Conservation (phyloP, 2,888 invertebrate species). For the Sylvicola fuscatus region DNA sequence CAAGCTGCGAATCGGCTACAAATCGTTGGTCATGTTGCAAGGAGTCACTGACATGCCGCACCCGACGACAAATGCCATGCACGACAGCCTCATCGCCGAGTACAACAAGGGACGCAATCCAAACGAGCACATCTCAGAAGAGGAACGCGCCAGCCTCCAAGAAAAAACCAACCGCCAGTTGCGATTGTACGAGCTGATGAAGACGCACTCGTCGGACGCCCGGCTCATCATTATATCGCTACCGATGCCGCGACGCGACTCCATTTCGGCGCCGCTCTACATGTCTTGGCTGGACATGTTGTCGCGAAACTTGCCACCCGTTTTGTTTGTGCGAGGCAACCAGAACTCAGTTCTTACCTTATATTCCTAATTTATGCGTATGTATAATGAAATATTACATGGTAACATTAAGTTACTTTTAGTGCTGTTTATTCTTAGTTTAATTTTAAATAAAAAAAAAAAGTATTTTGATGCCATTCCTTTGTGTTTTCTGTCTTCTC, state of each 20-base stretch:
- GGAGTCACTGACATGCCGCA: conserved; percentile 71
- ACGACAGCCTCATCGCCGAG: conserved; percentile 47
- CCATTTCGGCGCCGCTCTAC: conserved; percentile 63
- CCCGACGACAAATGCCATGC: conserved; percentile 47
- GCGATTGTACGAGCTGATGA: conserved; percentile 69
- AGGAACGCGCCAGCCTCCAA: conserved; percentile 49
- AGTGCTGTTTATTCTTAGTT: no score
- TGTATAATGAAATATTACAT: no score
- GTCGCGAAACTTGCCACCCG: conserved; percentile 74
- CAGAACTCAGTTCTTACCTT: conserved; percentile 76
- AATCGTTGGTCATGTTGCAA: conserved; percentile 76
- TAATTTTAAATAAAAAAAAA: no score
- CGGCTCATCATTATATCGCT: conserved; percentile 90
- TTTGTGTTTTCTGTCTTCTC: no score
- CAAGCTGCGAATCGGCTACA: conserved; percentile 89
- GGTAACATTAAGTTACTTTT: no score
- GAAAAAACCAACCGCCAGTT: conserved; percentile 85
- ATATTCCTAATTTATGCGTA: conserved; percentile 42
- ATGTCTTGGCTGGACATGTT: conserved; percentile 93
- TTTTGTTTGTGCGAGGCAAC: conserved; percentile 68
- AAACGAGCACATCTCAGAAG: conserved; percentile 40
- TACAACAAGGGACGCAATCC: conserved; percentile 29
- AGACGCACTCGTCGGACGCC: conserved; percentile 70
- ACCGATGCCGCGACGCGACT: conserved; percentile 77
- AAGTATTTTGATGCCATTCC: no score